A percentile compares a stretch with the other conserved stretches of the same genome.
Evolutionary conservation across 2,113 vertebrate genomes (phyloP).

Genomic region (Varanus salvator): DNA sequence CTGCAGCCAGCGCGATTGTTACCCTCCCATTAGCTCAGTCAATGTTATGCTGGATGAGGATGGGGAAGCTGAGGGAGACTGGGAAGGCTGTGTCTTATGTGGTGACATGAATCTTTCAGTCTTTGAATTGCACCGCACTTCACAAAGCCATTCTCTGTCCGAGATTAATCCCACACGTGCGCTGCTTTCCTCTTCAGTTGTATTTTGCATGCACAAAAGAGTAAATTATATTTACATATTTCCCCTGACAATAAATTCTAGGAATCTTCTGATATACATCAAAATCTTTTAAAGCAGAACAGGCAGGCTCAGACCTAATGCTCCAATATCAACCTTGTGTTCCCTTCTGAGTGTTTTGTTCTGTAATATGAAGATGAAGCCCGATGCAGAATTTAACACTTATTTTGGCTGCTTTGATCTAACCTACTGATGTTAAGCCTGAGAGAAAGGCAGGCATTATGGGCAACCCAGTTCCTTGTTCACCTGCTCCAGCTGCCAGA

Average conservation of each 20-base stretch:
- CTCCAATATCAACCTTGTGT: neutral
- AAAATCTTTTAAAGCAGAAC: slow-evolving; percentile 31
- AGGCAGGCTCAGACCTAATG: slow-evolving; percentile 15
- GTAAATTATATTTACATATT: neutral
- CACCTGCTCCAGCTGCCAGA: accelerated
- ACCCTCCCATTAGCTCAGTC: too few species aligned
- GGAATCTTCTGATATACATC: slow-evolving; percentile 37
- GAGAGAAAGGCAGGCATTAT: neutral
- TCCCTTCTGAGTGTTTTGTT: neutral
- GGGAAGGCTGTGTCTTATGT: neutral
- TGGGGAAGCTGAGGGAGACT: neutral
- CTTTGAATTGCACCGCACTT: slow-evolving; percentile 37
- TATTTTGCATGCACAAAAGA: accelerated
- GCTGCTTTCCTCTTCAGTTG: slow-evolving; percentile 12
- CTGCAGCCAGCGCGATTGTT: too few species aligned
- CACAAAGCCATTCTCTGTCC: neutral
- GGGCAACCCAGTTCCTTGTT: accelerated
- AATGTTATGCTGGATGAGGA: neutral
- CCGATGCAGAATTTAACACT: neutral
- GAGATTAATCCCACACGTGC: neutral
- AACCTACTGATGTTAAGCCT: accelerated
- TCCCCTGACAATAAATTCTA: accelerated
- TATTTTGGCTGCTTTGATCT: slow-evolving; percentile 25
- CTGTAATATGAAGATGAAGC: neutral
- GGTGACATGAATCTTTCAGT: slow-evolving; percentile 7